phyloP scores from a whole-genome alignment of 2,797 vertebrate species.

The Zenarchopterus dispar region DNA sequence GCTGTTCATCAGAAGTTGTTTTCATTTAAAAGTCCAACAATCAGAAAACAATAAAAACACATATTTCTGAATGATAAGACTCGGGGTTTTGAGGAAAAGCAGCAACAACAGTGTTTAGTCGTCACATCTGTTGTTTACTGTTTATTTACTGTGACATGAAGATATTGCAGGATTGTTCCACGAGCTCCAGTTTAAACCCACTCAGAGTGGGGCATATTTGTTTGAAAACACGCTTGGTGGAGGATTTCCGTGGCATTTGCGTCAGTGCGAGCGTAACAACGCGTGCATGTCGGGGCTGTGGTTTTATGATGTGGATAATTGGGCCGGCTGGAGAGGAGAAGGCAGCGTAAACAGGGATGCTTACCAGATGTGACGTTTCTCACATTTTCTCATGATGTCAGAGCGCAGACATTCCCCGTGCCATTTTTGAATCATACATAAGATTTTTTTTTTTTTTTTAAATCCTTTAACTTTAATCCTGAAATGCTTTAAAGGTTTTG shows the following conservation, averaged over 20 bases:
- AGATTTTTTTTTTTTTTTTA: too few species aligned
- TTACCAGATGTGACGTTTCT: conserved; percentile 66
- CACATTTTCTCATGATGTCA: conserved; percentile 35
- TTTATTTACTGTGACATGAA: neutral
- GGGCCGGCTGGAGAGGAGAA: conserved; percentile 58
- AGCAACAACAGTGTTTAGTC: neutral
- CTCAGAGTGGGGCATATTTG: conserved; percentile 8
- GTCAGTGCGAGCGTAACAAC: conserved; percentile 43
- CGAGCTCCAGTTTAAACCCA: neutral
- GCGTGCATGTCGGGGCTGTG: conserved; percentile 54
- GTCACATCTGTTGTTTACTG: conserved; percentile 13
- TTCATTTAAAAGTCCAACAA: too few species aligned
- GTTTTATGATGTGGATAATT: conserved; percentile 65
- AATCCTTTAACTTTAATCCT: too few species aligned
- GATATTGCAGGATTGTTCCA: neutral
- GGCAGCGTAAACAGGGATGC: conserved; percentile 64
- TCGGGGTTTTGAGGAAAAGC: neutral
- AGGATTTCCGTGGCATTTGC: conserved; percentile 33
- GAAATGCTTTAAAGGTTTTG: neutral
- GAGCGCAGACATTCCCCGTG: conserved; percentile 24
- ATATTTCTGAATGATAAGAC: neutral
- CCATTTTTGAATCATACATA: neutral
- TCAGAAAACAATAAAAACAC: neutral
- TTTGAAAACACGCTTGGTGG: conserved; percentile 16
- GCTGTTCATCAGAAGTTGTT: too few species aligned